Conservation (phyloP, 2,797 vertebrate genomes). For the Xiphophorus birchmanni region DNA sequence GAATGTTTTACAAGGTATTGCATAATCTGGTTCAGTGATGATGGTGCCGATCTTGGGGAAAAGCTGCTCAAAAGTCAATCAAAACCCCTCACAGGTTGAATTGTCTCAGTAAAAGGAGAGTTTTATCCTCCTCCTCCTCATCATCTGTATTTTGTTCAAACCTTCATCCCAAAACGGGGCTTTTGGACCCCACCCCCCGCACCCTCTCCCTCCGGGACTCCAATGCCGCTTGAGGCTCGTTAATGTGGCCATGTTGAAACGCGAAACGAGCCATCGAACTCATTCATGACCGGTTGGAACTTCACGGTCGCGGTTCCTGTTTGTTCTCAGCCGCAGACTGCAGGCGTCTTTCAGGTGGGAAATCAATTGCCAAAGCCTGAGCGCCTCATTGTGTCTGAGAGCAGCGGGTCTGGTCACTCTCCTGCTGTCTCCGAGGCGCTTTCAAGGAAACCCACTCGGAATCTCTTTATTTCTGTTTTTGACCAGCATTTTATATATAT, state of each 20-base stretch:
- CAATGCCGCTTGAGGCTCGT: background rate
- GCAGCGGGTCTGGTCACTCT: constrained; percentile 42
- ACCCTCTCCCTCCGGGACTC: background rate
- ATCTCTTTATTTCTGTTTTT: background rate
- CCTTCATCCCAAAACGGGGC: background rate
- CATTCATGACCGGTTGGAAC: background rate
- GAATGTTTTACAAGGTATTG: background rate
- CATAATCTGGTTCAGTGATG: background rate
- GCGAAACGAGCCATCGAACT: background rate
- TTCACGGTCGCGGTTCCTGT: background rate
- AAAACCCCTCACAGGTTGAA: background rate
- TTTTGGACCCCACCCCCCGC: background rate
- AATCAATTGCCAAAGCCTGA: constrained; percentile 42
- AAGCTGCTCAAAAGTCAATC: background rate
- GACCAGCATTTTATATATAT: background rate
- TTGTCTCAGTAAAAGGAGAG: background rate
- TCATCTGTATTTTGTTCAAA: background rate
- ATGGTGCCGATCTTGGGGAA: background rate
- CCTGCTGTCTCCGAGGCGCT: constrained; percentile 9
- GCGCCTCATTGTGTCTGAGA: constrained; percentile 58
- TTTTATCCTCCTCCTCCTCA: background rate
- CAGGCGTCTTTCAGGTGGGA: constrained; percentile 53
- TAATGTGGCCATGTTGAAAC: background rate
- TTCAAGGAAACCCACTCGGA: constrained; percentile 18
- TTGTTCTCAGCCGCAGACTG: constrained; percentile 19